Percentiles rank a stretch among this genome's conserved stretches.
phyloP scores from a whole-genome alignment of 1,140 invertebrate species.

The Bemisia tabaci region DNA sequence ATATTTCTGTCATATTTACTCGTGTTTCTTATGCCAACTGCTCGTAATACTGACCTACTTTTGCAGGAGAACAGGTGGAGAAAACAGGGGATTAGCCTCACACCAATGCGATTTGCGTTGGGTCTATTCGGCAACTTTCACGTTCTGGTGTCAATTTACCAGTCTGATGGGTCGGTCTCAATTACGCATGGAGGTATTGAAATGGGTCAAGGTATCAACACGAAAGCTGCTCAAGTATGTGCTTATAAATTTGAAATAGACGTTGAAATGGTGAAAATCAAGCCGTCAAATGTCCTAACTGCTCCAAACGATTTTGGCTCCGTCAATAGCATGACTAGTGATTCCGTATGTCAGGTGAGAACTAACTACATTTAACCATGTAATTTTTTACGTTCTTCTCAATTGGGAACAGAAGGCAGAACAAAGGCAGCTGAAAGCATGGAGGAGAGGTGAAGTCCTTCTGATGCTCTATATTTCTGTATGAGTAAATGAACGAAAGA shows the following conservation, averaged over 20 bases:
- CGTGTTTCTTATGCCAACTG: too few species aligned
- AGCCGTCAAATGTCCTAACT: conserved; percentile 45
- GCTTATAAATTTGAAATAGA: conserved; percentile 58
- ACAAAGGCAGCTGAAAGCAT: too few species aligned
- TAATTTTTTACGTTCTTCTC: too few species aligned
- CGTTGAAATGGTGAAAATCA: conserved; percentile 49
- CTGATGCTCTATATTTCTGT: too few species aligned
- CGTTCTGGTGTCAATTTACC: conserved; percentile 71
- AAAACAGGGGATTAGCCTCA: conserved; percentile 71
- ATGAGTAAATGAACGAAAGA: too few species aligned
- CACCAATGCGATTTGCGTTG: conserved; percentile 89
- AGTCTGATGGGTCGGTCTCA: conserved; percentile 80
- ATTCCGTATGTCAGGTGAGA: conserved; percentile 47
- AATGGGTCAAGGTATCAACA: conserved; percentile 93
- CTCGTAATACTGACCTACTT: too few species aligned
- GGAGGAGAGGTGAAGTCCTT: too few species aligned
- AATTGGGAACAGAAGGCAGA: too few species aligned
- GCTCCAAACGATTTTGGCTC: conserved; percentile 47
- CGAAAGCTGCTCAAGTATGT: conserved; percentile 70
- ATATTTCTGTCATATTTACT: too few species aligned
- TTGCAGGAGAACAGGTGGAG: conserved; percentile 58
- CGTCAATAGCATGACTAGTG: conserved; percentile 57
- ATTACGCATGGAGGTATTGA: conserved; percentile 85
- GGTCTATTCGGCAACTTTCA: conserved; percentile 54
- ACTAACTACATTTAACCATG: too few species aligned